Base-by-base conservation (phyloP, 2,797 vertebrate species). In the Myotis planiceps region DNA sequence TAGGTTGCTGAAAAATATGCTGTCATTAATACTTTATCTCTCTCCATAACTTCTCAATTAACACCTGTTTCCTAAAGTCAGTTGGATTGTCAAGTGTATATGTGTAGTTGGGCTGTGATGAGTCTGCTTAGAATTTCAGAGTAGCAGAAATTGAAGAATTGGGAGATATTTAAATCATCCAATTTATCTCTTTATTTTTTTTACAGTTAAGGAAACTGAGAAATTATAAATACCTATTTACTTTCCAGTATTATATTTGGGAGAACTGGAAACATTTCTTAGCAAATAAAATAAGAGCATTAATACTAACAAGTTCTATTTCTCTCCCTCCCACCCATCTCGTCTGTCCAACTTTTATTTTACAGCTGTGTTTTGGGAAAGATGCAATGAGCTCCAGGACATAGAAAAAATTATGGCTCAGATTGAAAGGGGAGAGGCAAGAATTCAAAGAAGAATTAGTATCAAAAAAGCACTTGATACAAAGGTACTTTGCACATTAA, bases 331-430 rank as follows among this genome's bases (percentile, higher is more conserved):
- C 5, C 32, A 5, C 47, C 51, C 19, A 27, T 68, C 53, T 25
- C 2, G 1, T 53, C 21, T 91, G n/a, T 72, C 71, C 5, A 23
- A 23, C 23, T 45, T 95, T 90, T 84, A 58, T 39, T n/a, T 58
- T 29, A 60, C 83, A 99, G 99, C 99, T 97, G 99, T 99, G 7
- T 99, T 99, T 98, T 99, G 99, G 99, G 99, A 99, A 98, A 99
- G 99, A 88, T 99, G 99, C 97, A 99, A 99, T 78, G 99, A 99
- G 92, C 99, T 99, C 42, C 99, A 99, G 97, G 99, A 99, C 94
- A 99, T 99, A 85, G 99, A 99, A 97, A 99, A 99, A 98, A 99
- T 99, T 97, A 99, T 99, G 99, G 99, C 99, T 92, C 99, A 99
- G 98, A 99, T 99, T 83, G 99, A 99, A 98, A 99, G 99, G 97